Evolutionary conservation across 2,797 vertebrate genomes (phyloP).

Genomic region (Halcyon badia): DNA sequence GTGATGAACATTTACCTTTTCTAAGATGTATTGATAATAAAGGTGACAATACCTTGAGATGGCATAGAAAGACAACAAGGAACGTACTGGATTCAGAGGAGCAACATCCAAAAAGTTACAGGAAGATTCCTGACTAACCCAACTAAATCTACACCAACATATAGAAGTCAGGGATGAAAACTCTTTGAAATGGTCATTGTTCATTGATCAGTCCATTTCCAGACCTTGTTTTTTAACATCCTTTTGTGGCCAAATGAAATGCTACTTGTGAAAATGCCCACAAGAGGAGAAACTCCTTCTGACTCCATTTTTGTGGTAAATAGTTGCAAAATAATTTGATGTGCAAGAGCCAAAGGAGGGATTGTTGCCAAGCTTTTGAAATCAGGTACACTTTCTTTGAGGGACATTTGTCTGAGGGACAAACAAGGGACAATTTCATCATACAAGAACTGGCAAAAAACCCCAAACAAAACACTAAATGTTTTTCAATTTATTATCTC

Average conservation of each 20-base stretch:
- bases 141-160: neutral
- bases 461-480: neutral
- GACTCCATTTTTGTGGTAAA: neutral
- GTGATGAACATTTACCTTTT: neutral
- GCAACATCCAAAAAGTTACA: neutral
- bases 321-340: constrained; percentile 61
- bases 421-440: constrained; percentile 62
- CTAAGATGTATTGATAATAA: neutral
- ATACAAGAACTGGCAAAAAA: neutral
- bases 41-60: neutral
- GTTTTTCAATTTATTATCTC: neutral
- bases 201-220: neutral
- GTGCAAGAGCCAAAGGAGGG: constrained; percentile 25
- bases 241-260: neutral
- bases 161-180: neutral
- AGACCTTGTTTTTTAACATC: neutral
- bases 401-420: constrained; percentile 11
- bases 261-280: neutral
- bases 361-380: constrained; percentile 66
- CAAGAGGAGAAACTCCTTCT: neutral
- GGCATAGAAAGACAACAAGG: neutral
- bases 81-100: neutral
- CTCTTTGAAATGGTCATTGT: neutral
- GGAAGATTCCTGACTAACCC: neutral
- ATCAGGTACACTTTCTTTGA: constrained; percentile 33